These are phyloP conservation scores for Porites divaricata DNA, from an alignment of 92 coral and sea anemone species.

Conservation along the genomic window DNA sequence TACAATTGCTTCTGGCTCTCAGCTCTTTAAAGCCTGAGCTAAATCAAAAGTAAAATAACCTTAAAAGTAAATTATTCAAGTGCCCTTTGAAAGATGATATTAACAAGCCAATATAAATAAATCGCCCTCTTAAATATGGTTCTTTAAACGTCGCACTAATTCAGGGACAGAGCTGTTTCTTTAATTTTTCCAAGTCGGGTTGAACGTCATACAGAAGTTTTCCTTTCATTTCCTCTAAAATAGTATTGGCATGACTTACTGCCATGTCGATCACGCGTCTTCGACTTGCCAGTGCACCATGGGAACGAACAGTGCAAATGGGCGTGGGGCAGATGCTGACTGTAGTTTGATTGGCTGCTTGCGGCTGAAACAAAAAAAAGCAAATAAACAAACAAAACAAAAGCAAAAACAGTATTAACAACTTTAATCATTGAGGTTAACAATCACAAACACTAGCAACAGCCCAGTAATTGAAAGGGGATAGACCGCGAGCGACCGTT, in stretches of 20 bases:
- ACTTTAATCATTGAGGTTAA: neutral
- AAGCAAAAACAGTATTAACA: neutral
- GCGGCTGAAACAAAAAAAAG: neutral
- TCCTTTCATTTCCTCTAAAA: neutral
- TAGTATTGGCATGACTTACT: slow-evolving; percentile 1
- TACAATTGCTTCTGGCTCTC: no score
- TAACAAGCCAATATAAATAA: neutral
- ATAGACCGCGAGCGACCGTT: no score
- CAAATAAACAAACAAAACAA: no score
- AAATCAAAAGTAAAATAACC: neutral
- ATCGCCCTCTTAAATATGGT: neutral
- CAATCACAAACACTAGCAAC: neutral
- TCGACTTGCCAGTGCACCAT: neutral
- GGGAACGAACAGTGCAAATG: neutral
- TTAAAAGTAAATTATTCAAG: neutral
- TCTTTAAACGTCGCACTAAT: neutral
- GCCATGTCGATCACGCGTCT: neutral
- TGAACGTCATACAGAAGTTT: neutral
- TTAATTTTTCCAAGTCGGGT: neutral
- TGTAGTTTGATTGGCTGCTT: neutral
- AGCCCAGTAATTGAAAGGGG: no score
- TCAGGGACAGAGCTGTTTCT: slow-evolving; percentile 9
- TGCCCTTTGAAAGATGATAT: neutral
- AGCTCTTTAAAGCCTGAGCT: no score
- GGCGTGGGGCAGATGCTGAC: neutral